phyloP scores from a whole-genome alignment of 92 coral and sea anemone species.

The Porites rus region DNA sequence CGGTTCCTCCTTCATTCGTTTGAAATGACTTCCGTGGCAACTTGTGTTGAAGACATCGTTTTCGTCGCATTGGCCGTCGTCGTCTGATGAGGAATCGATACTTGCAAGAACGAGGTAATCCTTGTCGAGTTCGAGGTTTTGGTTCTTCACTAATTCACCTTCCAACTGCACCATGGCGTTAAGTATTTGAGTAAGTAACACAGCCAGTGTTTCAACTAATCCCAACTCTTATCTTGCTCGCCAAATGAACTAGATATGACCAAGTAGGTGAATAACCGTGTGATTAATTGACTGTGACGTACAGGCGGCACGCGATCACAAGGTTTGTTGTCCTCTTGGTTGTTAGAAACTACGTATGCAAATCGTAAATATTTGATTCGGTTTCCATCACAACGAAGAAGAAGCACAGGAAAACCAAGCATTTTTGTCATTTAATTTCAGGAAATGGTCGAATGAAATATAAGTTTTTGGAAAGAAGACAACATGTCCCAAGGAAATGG shows the following conservation, averaged over 20 bases:
- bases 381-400: slow-evolving; percentile 27
- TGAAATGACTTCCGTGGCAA: slow-evolving; percentile 85
- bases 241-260: not conserved
- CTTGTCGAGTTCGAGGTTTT: not conserved
- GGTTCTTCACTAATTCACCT: not conserved
- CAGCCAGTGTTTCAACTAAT: no score
- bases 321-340: slow-evolving; percentile 1
- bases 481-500: no score
- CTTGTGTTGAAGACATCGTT: slow-evolving; percentile 75
- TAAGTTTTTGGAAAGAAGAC: no score
- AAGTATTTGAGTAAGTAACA: no score
- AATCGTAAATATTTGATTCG: slow-evolving; percentile 19
- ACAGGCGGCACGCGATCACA: not conserved
- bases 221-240: no score
- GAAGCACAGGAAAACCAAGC: not conserved
- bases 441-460: not conserved
- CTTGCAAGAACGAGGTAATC: slow-evolving; percentile 10
- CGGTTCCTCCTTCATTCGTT: slow-evolving; percentile 69
- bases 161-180: slow-evolving; percentile 18
- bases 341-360: slow-evolving; percentile 4
- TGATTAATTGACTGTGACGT: not conserved
- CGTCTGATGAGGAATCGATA: slow-evolving; percentile 43
- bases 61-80: slow-evolving; percentile 60
- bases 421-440: not conserved
- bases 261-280: no score